Evolutionary conservation across 2,113 vertebrate genomes (phyloP).

Genomic region (Murina feae): DNA sequence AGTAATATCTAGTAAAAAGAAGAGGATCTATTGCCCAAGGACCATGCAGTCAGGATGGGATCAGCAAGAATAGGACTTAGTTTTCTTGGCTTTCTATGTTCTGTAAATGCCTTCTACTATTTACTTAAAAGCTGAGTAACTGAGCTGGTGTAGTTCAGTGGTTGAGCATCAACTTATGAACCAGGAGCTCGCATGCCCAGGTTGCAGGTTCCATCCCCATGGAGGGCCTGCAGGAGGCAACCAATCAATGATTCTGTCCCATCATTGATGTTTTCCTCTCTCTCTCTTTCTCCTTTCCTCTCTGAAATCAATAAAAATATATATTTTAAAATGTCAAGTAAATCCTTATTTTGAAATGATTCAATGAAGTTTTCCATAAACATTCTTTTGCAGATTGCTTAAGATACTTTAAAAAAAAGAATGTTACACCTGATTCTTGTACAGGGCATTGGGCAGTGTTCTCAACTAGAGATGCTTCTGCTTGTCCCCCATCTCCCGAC

Average conservation of each 20-base stretch:
- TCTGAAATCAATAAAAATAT: too few species aligned
- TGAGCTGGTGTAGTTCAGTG: too few species aligned
- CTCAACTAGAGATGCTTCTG: neutral
- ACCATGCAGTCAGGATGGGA: neutral
- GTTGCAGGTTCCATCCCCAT: too few species aligned
- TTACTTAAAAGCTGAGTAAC: neutral
- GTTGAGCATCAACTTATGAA: too few species aligned
- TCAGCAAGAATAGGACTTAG: neutral
- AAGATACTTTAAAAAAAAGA: neutral
- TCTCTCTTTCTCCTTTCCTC: too few species aligned
- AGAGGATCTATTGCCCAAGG: neutral
- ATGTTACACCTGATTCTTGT: neutral
- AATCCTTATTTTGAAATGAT: neutral
- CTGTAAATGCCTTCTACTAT: neutral
- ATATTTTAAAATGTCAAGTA: too few species aligned
- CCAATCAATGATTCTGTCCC: too few species aligned
- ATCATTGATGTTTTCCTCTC: too few species aligned
- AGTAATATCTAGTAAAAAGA: neutral
- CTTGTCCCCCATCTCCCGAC: neutral
- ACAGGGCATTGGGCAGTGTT: neutral
- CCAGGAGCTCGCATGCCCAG: too few species aligned
- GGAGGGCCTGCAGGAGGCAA: too few species aligned
- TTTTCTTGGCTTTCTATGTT: neutral
- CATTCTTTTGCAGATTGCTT: neutral
- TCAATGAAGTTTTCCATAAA: neutral